phyloP scores from a whole-genome alignment of 2,113 vertebrate species.

The Parus major region DNA sequence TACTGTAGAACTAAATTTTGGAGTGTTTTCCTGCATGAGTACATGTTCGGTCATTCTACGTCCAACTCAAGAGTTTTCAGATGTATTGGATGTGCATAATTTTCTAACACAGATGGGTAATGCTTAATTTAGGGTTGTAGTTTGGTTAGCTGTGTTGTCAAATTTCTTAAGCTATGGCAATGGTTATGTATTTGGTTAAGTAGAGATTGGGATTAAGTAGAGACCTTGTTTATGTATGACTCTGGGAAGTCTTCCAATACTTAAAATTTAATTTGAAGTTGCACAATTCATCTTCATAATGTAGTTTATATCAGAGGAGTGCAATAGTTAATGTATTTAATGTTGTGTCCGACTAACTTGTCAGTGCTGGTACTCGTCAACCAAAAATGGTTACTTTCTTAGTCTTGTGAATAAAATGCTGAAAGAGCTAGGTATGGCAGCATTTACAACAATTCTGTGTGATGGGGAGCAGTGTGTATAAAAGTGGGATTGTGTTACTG shows the following conservation, averaged over 20 bases:
- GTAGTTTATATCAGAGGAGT: background rate
- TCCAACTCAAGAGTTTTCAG: background rate
- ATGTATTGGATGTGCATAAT: background rate
- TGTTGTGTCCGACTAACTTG: background rate
- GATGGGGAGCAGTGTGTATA: background rate
- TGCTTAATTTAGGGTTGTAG: background rate
- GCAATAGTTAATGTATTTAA: background rate
- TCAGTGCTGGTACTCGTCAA: background rate
- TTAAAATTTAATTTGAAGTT: background rate
- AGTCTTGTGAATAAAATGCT: background rate
- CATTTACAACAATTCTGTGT: background rate
- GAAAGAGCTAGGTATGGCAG: background rate
- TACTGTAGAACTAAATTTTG: background rate
- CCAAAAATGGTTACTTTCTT: background rate
- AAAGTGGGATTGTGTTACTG: background rate
- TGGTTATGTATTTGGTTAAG: background rate
- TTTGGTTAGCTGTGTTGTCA: background rate
- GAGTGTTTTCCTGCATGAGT: background rate
- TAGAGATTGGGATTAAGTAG: background rate
- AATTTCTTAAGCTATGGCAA: accelerated
- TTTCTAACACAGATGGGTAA: background rate
- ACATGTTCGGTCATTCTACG: background rate
- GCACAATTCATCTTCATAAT: background rate
- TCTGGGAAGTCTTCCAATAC: background rate
- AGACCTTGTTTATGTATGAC: background rate